phyloP scores from a whole-genome alignment of 2,113 vertebrate species.

The Numida meleagris region DNA sequence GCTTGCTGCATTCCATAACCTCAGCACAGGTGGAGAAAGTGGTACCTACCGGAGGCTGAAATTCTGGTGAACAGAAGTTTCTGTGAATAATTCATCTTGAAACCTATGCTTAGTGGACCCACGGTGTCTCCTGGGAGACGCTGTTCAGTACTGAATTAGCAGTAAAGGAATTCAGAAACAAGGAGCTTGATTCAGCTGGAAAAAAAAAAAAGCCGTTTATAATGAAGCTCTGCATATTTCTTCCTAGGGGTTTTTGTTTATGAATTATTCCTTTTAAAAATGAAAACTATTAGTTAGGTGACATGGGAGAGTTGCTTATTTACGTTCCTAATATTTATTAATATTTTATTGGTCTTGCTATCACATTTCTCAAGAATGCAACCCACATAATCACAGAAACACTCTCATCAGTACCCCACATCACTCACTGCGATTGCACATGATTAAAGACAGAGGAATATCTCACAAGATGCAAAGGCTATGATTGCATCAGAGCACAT shows the following conservation, averaged over 20 bases:
- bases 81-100: not conserved
- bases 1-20: not conserved
- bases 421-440: not conserved
- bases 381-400: not conserved
- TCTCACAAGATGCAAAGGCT: fast-evolving
- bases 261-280: not conserved
- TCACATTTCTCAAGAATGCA: not conserved
- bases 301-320: not conserved
- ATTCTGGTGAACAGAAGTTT: not conserved
- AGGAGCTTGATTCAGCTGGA: not conserved
- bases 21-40: not conserved
- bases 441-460: not conserved
- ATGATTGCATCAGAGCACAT: fast-evolving
- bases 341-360: not conserved
- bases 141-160: not conserved
- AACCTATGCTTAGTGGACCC: not conserved
- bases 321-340: not conserved
- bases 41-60: not conserved
- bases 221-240: not conserved
- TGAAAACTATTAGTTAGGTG: not conserved
- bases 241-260: not conserved
- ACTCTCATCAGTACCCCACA: not conserved
- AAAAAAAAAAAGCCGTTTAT: not conserved
- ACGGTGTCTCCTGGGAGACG: not conserved
- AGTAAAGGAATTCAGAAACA: not conserved